Conservation (phyloP, 2,797 vertebrate species). For the Cuniculus paca region DNA sequence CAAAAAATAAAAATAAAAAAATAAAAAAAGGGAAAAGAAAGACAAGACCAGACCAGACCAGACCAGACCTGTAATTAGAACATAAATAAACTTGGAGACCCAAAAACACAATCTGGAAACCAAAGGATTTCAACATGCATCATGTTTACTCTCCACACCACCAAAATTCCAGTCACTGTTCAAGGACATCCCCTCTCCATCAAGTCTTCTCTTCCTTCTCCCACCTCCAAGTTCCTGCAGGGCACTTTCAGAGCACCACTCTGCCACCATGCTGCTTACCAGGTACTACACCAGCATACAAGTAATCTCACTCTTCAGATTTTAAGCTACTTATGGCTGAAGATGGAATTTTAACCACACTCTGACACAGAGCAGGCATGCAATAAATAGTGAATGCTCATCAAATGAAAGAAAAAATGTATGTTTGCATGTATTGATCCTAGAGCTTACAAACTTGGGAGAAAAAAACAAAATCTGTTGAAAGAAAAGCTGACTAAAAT, state of each 20-base stretch:
- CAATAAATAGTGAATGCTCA: background rate
- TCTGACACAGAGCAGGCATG: background rate
- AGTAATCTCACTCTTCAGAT: conserved; percentile 28
- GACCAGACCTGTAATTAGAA: background rate
- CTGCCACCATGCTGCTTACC: background rate
- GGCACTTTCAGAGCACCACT: background rate
- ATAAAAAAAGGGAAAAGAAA: too few species aligned
- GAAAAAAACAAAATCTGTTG: background rate
- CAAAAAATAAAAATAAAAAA: background rate
- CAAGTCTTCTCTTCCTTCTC: background rate
- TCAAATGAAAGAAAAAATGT: conserved; percentile 16
- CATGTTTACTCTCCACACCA: background rate
- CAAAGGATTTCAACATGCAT: background rate
- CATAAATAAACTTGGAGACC: background rate
- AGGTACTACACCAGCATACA: background rate
- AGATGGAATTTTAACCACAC: background rate
- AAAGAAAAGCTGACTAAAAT: conserved; percentile 42
- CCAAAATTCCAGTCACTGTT: background rate
- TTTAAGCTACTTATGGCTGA: background rate
- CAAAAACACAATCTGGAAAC: conserved; percentile 14
- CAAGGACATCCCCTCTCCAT: background rate
- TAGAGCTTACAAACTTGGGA: background rate
- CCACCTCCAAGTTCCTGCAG: too few species aligned
- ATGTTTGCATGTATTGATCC: conserved; percentile 20
- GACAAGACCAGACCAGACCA: too few species aligned